Conservation (phyloP, 2,797 vertebrate genomes). For the Artibeus lituratus region DNA sequence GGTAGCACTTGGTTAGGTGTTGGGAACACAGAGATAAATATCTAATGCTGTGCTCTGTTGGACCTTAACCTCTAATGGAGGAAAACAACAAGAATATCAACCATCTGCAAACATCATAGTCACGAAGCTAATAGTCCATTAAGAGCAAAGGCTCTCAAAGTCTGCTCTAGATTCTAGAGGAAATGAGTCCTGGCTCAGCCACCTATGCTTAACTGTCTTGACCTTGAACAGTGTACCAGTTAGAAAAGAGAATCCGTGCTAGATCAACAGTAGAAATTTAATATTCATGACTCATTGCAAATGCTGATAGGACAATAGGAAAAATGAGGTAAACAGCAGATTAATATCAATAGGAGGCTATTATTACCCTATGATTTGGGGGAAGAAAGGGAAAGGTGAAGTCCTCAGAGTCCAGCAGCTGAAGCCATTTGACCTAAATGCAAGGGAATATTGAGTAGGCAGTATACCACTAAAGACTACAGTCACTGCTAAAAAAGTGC, state of each 20-base stretch:
- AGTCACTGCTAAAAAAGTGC: neutral
- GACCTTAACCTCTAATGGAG: neutral
- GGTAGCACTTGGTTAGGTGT: neutral
- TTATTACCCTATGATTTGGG: neutral
- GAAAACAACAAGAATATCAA: neutral
- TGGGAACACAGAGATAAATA: neutral
- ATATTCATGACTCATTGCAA: neutral
- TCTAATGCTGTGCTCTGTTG: neutral
- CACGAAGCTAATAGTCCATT: neutral
- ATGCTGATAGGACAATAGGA: neutral
- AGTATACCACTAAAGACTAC: neutral
- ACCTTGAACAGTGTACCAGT: neutral
- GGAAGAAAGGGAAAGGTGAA: neutral
- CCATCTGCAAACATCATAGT: neutral
- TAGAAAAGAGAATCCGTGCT: neutral
- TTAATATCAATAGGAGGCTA: neutral
- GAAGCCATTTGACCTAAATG: neutral
- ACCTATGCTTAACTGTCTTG: neutral
- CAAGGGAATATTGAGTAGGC: too few species aligned
- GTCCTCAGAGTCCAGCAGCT: neutral
- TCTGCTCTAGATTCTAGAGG: neutral
- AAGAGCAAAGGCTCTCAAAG: neutral
- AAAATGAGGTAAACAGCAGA: neutral
- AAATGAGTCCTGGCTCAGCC: neutral
- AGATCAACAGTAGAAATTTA: neutral